Evolutionary conservation across 35 echinoderm and acorn worm species (phyloP), one percentile per base, ranked within the genome.

Genomic region (Strongylocentrotus purpuratus): DNA sequence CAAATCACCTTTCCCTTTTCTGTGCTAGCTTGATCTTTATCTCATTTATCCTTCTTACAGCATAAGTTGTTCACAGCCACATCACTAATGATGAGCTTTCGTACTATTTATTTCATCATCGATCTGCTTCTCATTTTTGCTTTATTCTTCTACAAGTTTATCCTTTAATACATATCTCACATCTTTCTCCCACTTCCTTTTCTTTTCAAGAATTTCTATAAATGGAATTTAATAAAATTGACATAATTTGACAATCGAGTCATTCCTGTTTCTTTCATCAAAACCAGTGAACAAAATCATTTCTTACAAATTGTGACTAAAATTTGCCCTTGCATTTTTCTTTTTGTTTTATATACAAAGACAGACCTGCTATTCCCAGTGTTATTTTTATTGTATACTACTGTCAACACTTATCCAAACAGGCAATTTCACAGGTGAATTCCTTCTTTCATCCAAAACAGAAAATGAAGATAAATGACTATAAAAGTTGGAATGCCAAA

Each of bases 361-460:
- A 28, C 20, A 22, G 65, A 28, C 65, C 65, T 78, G 11, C 11
- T 8, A 70, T 78, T 28, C 20, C 7, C 25, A 78, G 65, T 28
- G 25, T 28, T 78, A 78, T 78, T 78, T 78, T 78, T n/a, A 78
- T 78, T 78, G 65, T 78, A 78, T 78, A 78, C 52, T 78, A 78
- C 18, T 78, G 20, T 78, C 20, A 78, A 78, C 65, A 78, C 22
- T 78, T 28, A 28, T 78, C 28, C 20, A 78, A 78, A 28, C 65
- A 5, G 65, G 20, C 65, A 78, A 78, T 78, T 78, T 78, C 65
- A 78, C 65, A 78, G 22, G 20, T 78, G 65, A 78, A 78, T 78
- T n/a, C 65, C 0, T 78, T n/a, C 65, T 78, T 78, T 78, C 22
- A 78, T 8, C 4, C 1, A 22, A 78, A 78, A 71, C 5, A n/a